These are phyloP conservation scores for Spodoptera litura DNA, from an alignment of 1,140 invertebrate species.

Conservation along the genomic window DNA sequence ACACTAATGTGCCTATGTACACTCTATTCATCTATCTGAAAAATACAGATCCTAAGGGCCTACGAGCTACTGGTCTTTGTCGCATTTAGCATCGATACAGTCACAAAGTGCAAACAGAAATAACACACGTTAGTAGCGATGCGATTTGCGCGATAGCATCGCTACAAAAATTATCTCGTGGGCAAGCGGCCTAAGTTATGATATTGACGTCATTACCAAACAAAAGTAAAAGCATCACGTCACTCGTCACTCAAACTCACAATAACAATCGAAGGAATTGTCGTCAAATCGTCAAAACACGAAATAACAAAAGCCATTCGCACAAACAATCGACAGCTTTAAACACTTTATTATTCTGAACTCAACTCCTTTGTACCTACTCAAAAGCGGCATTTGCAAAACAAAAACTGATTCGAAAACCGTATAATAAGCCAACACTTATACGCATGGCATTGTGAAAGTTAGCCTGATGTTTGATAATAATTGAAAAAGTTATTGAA, in stretches of 20 bases:
- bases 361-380: constrained; percentile 3
- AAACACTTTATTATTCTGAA: constrained; percentile 23
- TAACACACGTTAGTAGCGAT: too few relatives aligned
- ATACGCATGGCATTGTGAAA: constrained; percentile 45
- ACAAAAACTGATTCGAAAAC: constrained; percentile 36
- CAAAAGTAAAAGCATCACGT: too few relatives aligned
- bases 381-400: constrained; percentile 40
- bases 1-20: too few relatives aligned
- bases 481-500: constrained; percentile 54
- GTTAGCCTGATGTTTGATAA: constrained; percentile 40
- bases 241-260: not conserved
- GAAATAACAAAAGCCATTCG: constrained; percentile 1
- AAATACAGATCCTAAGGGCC: too few relatives aligned
- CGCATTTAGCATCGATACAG: too few relatives aligned
- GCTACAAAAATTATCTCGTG: too few relatives aligned
- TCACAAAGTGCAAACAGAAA: too few relatives aligned
- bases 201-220: too few relatives aligned
- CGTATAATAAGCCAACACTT: constrained; percentile 28
- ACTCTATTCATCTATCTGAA: too few relatives aligned
- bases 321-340: not conserved
- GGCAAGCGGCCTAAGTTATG: too few relatives aligned
- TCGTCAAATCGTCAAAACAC: constrained; percentile 4
- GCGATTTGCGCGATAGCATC: too few relatives aligned
- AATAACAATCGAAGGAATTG: constrained; percentile 12
- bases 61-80: too few relatives aligned